phyloP scores from a whole-genome alignment of 2,797 vertebrate genomes.

The Manis pentadactyla region DNA sequence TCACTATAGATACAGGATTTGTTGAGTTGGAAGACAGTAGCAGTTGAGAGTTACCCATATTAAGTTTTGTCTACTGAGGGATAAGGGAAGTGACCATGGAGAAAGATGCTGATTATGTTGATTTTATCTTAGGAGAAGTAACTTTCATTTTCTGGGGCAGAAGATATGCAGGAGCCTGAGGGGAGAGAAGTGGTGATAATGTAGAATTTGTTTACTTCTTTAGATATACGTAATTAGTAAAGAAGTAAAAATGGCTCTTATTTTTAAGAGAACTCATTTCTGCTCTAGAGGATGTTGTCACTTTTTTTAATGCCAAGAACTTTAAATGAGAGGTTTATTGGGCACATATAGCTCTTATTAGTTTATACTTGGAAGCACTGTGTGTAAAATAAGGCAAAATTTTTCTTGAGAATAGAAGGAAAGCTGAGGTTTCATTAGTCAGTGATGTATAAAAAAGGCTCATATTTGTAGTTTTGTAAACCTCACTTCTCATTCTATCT shows the following conservation, averaged over 20 bases:
- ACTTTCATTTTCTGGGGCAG: not conserved
- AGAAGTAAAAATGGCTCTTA: not conserved
- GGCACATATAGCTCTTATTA: not conserved
- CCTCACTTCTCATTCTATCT: not conserved
- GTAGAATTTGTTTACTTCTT: not conserved
- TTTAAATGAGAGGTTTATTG: not conserved
- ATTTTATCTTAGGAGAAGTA: slow-evolving; percentile 16
- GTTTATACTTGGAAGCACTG: not conserved
- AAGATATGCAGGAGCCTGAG: not conserved
- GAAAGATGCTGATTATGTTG: not conserved
- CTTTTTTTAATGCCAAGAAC: not conserved
- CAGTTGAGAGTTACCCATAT: not conserved
- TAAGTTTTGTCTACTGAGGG: not conserved
- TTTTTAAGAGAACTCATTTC: slow-evolving; percentile 1
- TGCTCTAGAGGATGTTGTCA: not conserved
- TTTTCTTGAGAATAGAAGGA: not conserved
- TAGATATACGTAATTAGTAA: not conserved
- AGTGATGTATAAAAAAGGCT: not conserved
- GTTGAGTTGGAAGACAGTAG: not conserved
- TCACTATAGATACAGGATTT: not conserved
- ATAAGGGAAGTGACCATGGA: not conserved
- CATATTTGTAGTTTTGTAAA: not conserved
- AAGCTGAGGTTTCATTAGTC: not conserved
- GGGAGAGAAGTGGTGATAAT: not conserved
- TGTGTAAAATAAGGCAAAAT: not conserved